phyloP scores from a whole-genome alignment of 2,888 invertebrate genomes.

The Lasius platythorax region DNA sequence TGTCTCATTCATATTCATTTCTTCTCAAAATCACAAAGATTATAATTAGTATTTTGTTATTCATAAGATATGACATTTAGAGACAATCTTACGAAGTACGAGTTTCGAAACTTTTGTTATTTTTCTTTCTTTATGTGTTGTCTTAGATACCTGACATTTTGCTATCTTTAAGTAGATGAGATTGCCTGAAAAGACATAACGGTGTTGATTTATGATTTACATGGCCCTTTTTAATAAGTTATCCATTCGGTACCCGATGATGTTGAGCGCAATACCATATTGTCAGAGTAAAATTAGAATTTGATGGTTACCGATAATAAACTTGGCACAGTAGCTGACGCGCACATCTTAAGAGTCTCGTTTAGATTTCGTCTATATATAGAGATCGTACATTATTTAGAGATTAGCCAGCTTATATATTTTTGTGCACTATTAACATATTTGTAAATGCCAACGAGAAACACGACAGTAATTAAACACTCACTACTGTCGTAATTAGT shows the following conservation, averaged over 20 bases:
- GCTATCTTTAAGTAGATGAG: background rate
- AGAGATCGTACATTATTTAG: constrained; percentile 9
- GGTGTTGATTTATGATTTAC: background rate
- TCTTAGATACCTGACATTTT: background rate
- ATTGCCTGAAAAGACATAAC: background rate
- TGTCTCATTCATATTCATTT: background rate
- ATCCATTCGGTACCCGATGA: background rate
- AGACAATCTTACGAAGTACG: background rate
- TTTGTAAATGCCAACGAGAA: background rate
- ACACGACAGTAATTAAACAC: background rate
- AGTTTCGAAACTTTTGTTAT: background rate
- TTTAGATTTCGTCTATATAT: constrained; percentile 14
- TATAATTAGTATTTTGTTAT: constrained; percentile 3
- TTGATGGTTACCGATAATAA: constrained; percentile 29
- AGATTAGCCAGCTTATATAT: constrained; percentile 4
- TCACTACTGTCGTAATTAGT: background rate
- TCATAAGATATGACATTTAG: background rate
- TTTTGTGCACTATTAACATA: background rate
- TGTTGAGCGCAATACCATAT: constrained; percentile 15
- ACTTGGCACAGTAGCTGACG: background rate
- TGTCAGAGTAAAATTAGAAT: background rate
- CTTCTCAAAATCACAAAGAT: background rate
- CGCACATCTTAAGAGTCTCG: background rate
- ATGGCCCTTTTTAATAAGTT: background rate
- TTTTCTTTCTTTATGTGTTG: background rate